These are phyloP conservation scores for Apamea sordens DNA, from an alignment of 2,888 invertebrate species.

Conservation along the genomic window DNA sequence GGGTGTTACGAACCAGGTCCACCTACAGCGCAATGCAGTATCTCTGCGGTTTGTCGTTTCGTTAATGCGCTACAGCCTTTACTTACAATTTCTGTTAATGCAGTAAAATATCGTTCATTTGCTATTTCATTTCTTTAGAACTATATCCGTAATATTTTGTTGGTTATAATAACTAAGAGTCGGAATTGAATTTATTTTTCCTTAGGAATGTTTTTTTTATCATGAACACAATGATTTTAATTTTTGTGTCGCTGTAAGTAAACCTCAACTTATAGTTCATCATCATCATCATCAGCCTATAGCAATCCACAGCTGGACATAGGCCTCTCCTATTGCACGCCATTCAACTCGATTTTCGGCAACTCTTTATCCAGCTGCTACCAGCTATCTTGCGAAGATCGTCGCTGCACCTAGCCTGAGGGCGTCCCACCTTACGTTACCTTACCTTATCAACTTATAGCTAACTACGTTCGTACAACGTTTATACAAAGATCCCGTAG, in stretches of 20 bases:
- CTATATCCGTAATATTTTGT: constrained; percentile 25
- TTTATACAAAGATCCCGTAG: too few relatives aligned
- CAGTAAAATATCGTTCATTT: constrained; percentile 50
- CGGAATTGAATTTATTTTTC: neutral
- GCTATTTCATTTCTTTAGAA: constrained; percentile 23
- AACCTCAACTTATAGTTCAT: neutral
- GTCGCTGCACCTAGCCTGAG: too few relatives aligned
- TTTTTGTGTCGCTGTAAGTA: neutral
- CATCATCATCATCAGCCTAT: too few relatives aligned
- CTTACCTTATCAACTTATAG: too few relatives aligned
- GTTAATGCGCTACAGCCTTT: constrained; percentile 4
- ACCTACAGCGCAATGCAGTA: constrained; percentile 57
- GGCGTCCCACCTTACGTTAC: too few relatives aligned
- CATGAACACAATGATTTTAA: neutral
- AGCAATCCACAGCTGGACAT: too few relatives aligned
- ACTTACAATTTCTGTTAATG: constrained; percentile 46
- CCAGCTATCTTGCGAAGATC: too few relatives aligned
- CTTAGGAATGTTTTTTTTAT: neutral
- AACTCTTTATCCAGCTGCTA: too few relatives aligned
- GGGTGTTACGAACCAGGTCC: neutral
- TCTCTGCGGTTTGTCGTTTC: constrained; percentile 48
- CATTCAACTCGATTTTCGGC: too few relatives aligned
- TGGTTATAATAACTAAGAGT: neutral
- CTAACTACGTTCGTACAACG: too few relatives aligned
- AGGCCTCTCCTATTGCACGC: too few relatives aligned